These are phyloP conservation scores for Ceyx melanurus DNA, from an alignment of 2,113 vertebrate species.

Conservation along the genomic window DNA sequence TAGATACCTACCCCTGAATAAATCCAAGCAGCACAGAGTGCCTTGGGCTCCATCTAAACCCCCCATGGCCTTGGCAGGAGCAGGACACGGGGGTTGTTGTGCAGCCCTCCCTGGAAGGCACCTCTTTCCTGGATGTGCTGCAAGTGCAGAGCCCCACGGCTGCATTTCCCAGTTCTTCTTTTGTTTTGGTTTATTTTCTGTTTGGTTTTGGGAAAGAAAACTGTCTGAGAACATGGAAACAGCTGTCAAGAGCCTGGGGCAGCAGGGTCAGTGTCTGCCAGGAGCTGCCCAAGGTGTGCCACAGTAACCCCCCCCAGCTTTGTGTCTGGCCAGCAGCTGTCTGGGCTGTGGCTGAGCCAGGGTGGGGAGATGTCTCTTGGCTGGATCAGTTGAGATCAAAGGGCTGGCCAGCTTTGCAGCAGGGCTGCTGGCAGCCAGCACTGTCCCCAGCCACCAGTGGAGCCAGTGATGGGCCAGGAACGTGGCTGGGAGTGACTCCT, in stretches of 20 bases:
- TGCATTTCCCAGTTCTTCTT: background rate
- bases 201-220: no score
- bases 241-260: rapidly evolving
- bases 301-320: background rate
- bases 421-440: background rate
- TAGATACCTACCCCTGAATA: rapidly evolving
- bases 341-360: background rate
- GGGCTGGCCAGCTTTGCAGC: background rate
- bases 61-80: background rate
- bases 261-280: background rate
- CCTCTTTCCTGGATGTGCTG: rapidly evolving
- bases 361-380: background rate
- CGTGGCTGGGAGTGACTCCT: background rate
- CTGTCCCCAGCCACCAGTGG: background rate
- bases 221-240: background rate
- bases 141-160: background rate
- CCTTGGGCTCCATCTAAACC: background rate
- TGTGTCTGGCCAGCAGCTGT: rapidly evolving
- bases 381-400: background rate
- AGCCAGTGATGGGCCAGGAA: background rate
- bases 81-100: no score
- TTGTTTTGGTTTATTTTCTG: background rate
- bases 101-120: background rate
- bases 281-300: background rate
- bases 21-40: background rate